Evolutionary conservation across 2,797 vertebrate genomes (phyloP).

Genomic region (Geotrypetes seraphini): DNA sequence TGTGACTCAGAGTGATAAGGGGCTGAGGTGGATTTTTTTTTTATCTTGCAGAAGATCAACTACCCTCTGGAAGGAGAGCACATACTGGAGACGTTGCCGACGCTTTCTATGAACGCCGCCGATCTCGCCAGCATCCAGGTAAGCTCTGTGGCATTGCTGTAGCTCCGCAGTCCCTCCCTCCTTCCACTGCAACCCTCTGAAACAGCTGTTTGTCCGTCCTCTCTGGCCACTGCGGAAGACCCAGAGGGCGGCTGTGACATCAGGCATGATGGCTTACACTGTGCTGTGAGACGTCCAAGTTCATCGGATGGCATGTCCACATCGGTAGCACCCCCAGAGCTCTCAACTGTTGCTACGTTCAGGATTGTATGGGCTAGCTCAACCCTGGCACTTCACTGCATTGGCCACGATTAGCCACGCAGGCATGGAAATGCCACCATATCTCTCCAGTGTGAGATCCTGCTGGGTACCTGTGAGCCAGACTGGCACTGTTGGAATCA

Average conservation of each 20-base stretch:
- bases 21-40: not conserved
- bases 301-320: not conserved
- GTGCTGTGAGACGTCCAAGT: not conserved
- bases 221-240: not conserved
- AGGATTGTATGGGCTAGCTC: not conserved
- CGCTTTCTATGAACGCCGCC: constrained; percentile 27
- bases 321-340: not conserved
- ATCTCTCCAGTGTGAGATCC: too few species aligned
- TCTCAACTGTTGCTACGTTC: not conserved
- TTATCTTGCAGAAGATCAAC: constrained; percentile 15
- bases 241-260: too few species aligned
- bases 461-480: too few species aligned
- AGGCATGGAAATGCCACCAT: too few species aligned
- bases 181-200: not conserved
- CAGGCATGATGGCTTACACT: too few species aligned
- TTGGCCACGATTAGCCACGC: too few species aligned
- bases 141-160: too few species aligned
- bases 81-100: constrained; percentile 26
- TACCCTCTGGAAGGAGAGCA: constrained; percentile 31
- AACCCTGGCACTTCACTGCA: not conserved
- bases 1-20: too few species aligned
- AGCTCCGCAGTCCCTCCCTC: too few species aligned
- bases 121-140: constrained; percentile 32
- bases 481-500: too few species aligned
- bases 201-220: not conserved